A percentile compares a stretch with the other conserved stretches of the same genome.
Conservation (phyloP, 2,113 vertebrate genomes). For the Peromyscus polionotus region DNA sequence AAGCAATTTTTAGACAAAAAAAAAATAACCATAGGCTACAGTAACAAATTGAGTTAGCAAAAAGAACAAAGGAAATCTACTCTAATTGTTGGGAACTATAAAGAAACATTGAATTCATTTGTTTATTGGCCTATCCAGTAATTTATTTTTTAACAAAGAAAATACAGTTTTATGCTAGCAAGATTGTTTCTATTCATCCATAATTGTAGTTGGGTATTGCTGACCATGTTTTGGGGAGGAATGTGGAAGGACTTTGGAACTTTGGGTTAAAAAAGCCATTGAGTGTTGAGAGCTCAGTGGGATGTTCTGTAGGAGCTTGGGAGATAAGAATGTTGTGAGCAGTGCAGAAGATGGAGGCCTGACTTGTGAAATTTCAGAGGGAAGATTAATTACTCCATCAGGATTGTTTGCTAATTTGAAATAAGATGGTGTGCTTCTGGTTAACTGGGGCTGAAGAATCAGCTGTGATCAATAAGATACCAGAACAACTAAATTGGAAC, state of each 20-base stretch:
- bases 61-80: background rate
- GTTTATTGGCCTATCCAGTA: background rate
- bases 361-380: too few relatives aligned
- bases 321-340: too few relatives aligned
- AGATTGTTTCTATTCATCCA: background rate
- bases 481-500: too few relatives aligned
- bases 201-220: background rate
- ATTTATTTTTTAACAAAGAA: background rate
- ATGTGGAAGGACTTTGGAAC: background rate
- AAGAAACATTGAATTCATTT: background rate
- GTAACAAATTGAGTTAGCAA: conserved; percentile 35
- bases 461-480: too few relatives aligned
- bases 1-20: conserved; percentile 33
- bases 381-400: too few relatives aligned
- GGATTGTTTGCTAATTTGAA: too few relatives aligned
- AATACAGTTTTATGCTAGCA: background rate
- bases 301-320: too few relatives aligned
- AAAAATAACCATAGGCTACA: background rate
- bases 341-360: too few relatives aligned
- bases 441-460: too few relatives aligned
- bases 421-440: too few relatives aligned
- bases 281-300: too few relatives aligned
- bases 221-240: background rate
- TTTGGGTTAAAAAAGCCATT: too few relatives aligned
- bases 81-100: background rate